Percentiles rank a stretch among this genome's conserved stretches.
phyloP scores from a whole-genome alignment of 2,888 invertebrate genomes.

The Biston stratarius region DNA sequence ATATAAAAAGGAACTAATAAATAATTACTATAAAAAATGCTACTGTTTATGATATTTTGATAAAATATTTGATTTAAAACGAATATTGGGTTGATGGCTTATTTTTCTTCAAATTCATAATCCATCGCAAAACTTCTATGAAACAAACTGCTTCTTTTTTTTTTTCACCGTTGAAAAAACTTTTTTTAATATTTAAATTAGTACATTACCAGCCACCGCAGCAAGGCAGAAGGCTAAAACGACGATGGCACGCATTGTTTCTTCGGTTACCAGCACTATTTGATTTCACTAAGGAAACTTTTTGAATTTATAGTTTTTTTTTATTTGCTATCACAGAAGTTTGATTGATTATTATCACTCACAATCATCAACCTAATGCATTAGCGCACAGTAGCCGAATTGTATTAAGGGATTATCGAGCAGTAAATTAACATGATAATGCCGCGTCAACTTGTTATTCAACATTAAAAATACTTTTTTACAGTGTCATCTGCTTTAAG shows the following conservation, averaged over 20 bases:
- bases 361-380: background rate
- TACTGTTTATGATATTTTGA: too few species aligned
- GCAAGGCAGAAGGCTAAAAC: constrained; percentile 35
- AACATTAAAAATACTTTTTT: background rate
- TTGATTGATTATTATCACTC: background rate
- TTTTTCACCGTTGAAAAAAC: too few species aligned
- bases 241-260: constrained; percentile 41
- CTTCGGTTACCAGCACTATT: constrained; percentile 2
- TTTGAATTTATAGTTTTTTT: constrained; percentile 6
- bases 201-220: constrained; percentile 42
- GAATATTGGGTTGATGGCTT: too few species aligned
- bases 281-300: background rate
- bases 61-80: too few species aligned
- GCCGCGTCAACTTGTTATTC: background rate
- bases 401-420: background rate
- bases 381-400: constrained; percentile 4
- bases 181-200: background rate
- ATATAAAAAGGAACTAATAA: too few species aligned
- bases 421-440: background rate
- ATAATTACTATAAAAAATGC: too few species aligned
- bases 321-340: background rate
- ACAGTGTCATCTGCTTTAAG: background rate
- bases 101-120: too few species aligned
- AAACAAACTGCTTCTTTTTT: too few species aligned
- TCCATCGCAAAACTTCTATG: too few species aligned